Conservation (phyloP, 1,140 invertebrate species). For the Tribolium castaneum region DNA sequence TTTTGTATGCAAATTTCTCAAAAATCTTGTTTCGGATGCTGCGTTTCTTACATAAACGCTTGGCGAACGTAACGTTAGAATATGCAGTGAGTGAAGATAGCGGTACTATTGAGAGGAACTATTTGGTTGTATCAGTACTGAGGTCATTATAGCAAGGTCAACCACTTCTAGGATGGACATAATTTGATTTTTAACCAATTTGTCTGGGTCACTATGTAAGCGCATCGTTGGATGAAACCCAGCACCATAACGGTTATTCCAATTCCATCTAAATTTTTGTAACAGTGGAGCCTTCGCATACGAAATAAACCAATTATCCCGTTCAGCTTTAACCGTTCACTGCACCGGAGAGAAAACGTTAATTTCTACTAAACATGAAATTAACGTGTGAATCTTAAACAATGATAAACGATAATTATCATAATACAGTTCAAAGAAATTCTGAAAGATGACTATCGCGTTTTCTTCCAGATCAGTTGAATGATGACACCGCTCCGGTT, state of each 20-base stretch:
- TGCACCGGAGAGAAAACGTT: conserved; percentile 4
- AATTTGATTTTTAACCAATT: conserved; percentile 19
- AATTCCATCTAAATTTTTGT: conserved; percentile 8
- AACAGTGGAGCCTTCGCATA: background rate
- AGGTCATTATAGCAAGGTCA: conserved; percentile 40
- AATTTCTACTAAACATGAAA: conserved; percentile 5
- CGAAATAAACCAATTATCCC: conserved; percentile 15
- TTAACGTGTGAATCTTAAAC: conserved; percentile 11
- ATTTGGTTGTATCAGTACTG: conserved; percentile 21
- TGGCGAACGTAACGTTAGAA: conserved; percentile 6
- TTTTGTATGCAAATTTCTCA: conserved; percentile 1
- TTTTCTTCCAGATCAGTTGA: conserved; percentile 20
- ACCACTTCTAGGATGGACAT: conserved; percentile 18
- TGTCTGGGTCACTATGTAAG: conserved; percentile 17
- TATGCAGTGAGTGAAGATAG: conserved; percentile 23
- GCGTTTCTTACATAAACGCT: background rate
- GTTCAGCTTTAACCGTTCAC: background rate
- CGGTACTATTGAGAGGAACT: conserved; percentile 29
- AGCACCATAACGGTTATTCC: conserved; percentile 12
- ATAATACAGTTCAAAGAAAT: background rate
- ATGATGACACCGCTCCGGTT: conserved; percentile 6
- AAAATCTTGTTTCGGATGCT: background rate
- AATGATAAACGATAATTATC: background rate
- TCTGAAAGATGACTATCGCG: background rate
- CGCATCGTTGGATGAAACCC: background rate